These are phyloP conservation scores for Thaleichthys pacificus DNA, from an alignment of 2,797 vertebrate genomes.

Conservation along the genomic window DNA sequence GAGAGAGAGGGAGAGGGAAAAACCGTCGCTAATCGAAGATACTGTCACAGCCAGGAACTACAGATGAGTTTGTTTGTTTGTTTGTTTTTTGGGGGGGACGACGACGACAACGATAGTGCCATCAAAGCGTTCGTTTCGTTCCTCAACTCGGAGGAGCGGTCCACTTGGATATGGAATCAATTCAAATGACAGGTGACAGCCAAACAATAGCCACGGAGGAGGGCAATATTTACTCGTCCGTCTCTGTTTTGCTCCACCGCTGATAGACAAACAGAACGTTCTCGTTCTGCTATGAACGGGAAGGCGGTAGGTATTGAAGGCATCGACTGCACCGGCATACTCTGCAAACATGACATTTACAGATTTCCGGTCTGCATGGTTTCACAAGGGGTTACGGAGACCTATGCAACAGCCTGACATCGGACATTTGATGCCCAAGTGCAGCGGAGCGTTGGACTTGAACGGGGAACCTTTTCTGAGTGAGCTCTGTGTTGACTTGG, in stretches of 20 bases:
- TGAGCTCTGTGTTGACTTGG: conserved; percentile 34
- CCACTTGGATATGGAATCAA: conserved; percentile 36
- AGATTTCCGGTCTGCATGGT: conserved; percentile 1
- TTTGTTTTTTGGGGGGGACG: too few species aligned
- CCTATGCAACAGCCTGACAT: background rate
- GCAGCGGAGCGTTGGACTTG: conserved; percentile 26
- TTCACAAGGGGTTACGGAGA: background rate
- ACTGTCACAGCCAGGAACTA: conserved; percentile 18
- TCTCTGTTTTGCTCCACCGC: conserved; percentile 9
- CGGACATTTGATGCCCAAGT: background rate
- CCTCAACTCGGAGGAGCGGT: conserved; percentile 40
- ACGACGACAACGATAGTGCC: conserved; percentile 31
- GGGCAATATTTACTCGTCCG: conserved; percentile 8
- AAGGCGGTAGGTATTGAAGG: background rate
- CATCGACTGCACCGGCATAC: too few species aligned
- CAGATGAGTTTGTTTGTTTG: conserved; percentile 27
- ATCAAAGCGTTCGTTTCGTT: conserved; percentile 45
- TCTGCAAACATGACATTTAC: conserved; percentile 33
- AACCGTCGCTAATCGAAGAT: too few species aligned
- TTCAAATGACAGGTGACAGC: conserved; percentile 23
- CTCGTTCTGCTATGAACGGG: background rate
- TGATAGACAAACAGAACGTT: background rate
- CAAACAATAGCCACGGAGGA: conserved; percentile 5
- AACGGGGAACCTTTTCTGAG: conserved; percentile 13
- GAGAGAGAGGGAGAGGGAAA: too few species aligned